Conservation (phyloP, 2,797 vertebrate species). For the Molossus molossus region DNA sequence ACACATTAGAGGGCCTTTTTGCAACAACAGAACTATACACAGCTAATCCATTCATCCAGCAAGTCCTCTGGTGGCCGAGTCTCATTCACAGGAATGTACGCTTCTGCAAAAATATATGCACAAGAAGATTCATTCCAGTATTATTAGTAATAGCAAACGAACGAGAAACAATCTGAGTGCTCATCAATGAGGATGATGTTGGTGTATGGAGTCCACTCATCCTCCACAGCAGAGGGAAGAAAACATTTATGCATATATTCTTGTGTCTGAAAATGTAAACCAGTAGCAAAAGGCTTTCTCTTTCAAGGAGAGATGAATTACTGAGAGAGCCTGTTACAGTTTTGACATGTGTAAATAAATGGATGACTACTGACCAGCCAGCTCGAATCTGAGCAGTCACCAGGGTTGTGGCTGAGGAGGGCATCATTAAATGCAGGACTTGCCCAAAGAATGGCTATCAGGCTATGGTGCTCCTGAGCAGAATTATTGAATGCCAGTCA, state of each 20-base stretch:
- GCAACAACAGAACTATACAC: neutral
- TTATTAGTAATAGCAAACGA: neutral
- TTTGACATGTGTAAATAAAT: neutral
- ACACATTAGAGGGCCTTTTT: neutral
- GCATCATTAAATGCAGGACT: neutral
- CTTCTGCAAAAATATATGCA: neutral
- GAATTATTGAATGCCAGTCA: neutral
- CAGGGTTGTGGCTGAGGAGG: neutral
- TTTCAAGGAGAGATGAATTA: neutral
- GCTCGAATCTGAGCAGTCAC: neutral
- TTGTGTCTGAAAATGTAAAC: neutral
- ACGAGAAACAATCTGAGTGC: neutral
- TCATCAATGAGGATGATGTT: neutral
- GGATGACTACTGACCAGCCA: neutral
- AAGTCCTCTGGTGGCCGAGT: neutral
- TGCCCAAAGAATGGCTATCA: neutral
- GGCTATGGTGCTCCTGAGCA: neutral
- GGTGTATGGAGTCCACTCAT: fast-evolving
- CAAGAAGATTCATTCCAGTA: neutral
- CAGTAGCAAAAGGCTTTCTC: neutral
- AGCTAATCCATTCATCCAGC: neutral
- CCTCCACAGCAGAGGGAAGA: neutral
- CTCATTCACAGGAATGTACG: neutral
- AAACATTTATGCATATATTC: neutral
- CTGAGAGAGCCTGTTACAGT: neutral